Conservation (phyloP, 2,113 vertebrate species). For the Dendrocopos noguchii region DNA sequence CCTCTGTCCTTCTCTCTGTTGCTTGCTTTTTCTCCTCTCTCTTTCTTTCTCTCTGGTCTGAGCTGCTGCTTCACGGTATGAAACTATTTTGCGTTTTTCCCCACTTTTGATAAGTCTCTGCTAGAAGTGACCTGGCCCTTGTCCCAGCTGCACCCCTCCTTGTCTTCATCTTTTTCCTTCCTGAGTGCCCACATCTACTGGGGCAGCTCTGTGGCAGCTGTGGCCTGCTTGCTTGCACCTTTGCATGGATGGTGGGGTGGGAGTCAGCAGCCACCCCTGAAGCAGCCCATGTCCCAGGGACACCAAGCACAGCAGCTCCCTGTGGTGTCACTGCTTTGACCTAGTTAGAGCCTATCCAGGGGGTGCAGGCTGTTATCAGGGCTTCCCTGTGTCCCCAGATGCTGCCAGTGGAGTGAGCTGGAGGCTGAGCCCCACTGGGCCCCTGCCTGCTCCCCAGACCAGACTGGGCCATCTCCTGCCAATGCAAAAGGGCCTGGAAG, state of each 20-base stretch:
- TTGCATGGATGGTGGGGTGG: conserved; percentile 27
- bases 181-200: background rate
- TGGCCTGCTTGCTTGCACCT: background rate
- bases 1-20: conserved; percentile 65
- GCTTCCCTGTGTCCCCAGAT: background rate
- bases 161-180: background rate
- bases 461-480: background rate
- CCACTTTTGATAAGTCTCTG: conserved; percentile 33
- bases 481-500: background rate
- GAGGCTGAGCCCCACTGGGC: conserved; percentile 30
- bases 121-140: background rate
- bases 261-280: background rate
- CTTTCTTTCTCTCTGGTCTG: conserved; percentile 67
- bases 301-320: background rate
- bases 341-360: background rate
- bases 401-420: background rate
- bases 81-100: conserved; percentile 67
- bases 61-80: conserved; percentile 82
- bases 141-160: background rate
- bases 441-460: background rate
- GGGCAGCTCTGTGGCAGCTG: background rate
- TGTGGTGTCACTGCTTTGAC: background rate
- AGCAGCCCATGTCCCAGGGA: too few species aligned
- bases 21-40: conserved; percentile 32
- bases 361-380: background rate